Percentiles rank a stretch among this genome's conserved stretches.
These are phyloP conservation scores for Stichodactyla helianthus DNA, from an alignment of 64 coral and sea anemone genomes.

Conservation along the genomic window DNA sequence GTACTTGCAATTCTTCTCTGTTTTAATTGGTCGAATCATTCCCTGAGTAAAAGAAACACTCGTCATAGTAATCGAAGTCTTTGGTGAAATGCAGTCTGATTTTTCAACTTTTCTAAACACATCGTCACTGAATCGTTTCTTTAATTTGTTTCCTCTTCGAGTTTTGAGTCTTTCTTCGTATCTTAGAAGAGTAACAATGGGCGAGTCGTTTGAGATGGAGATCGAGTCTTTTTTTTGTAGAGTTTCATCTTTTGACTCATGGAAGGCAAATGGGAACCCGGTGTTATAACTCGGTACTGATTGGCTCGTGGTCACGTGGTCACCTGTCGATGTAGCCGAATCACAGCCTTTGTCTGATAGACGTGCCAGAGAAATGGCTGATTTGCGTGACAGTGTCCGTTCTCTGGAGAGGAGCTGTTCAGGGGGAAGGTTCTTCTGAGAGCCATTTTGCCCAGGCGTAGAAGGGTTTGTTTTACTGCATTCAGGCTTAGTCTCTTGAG, in stretches of 20 bases:
- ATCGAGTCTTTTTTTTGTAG: neutral
- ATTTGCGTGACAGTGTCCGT: neutral
- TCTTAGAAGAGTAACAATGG: neutral
- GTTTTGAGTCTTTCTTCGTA: slow-evolving; percentile 7
- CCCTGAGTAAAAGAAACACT: slow-evolving; percentile 12
- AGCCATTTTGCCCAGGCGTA: neutral
- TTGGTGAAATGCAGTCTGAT: neutral
- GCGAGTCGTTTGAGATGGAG: neutral
- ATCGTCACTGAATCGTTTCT: neutral
- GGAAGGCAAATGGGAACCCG: neutral
- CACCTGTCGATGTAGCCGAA: neutral
- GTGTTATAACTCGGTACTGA: neutral
- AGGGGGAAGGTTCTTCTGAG: neutral
- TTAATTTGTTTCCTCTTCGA: slow-evolving; percentile 5
- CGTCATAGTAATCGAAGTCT: neutral
- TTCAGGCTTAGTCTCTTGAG: neutral
- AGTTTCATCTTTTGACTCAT: neutral
- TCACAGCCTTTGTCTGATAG: neutral
- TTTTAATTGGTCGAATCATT: slow-evolving; percentile 27
- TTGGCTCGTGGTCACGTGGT: neutral
- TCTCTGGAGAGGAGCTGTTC: neutral
- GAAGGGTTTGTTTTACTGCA: neutral
- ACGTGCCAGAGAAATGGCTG: neutral
- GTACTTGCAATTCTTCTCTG: neutral
- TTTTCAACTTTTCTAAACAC: neutral